Base-by-base conservation (phyloP, 2,797 vertebrate species). In the Hapalemur alaotrensis region DNA sequence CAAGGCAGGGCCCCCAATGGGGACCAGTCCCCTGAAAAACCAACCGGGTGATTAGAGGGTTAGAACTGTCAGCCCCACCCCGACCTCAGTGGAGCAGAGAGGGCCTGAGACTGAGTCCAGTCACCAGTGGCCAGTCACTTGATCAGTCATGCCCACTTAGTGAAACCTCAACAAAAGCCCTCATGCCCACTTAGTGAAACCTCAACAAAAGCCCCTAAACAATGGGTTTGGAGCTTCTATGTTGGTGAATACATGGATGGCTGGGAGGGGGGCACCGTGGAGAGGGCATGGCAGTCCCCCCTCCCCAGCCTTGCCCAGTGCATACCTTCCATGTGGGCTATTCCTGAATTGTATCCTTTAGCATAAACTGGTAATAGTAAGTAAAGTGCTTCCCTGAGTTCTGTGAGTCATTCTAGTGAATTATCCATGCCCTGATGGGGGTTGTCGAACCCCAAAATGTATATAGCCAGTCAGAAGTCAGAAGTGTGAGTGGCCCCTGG, bases 211-310 rank as follows among this genome's bases (percentile, higher is more conserved):
- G 22, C 2, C 50, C 50, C 11, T 28, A 48, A 41, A 41, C 20
- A 0, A 7, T 3, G 46, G 38, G 6, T 43, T 32, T n/a, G 9
- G 73, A 65, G 38, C 63, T 46, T 79, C 54, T 1, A 2, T 17
- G 38, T 43, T n/a, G 52, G 3, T 11, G 41, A 48, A 28, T 32
- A 38, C 61, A 0, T 41, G 18, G 4, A n/a, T 28, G 35, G 35
- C 43, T 41, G 2, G 25, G 70, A 59, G 22, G 11, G 22, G 9
- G 17, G 15, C 2, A 2, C 38, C 6, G 3, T 7, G 30, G 41
- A 22, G 11, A 17, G 15, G 25, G 23, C 7, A 1, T 57, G 30
- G 22, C 30, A 4, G 12, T 14, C 41, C 35, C 1, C 5, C 1
- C 10, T 8, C 3, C 46, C 46, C 57, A 59, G 22, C 57, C 41